phyloP scores from a whole-genome alignment of 2,888 invertebrate species.

The Cephus runcator region DNA sequence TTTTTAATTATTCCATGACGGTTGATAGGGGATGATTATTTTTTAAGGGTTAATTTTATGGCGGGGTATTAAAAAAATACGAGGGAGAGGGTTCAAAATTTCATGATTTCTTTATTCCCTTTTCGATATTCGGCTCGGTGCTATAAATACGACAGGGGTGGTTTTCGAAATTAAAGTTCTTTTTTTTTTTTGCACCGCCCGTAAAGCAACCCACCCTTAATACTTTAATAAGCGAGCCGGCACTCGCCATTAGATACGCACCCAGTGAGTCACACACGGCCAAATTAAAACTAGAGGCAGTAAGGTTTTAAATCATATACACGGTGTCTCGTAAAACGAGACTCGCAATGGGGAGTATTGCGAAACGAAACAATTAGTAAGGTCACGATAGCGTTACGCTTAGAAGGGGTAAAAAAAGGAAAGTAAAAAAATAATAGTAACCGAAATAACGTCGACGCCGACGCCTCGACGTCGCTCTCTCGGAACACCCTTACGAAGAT shows the following conservation, averaged over 20 bases:
- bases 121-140: not conserved
- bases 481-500: not conserved
- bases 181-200: not conserved
- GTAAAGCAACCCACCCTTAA: not conserved
- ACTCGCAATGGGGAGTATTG: not conserved
- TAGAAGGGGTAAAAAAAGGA: not conserved
- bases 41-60: not conserved
- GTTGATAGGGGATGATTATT: not conserved
- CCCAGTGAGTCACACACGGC: not conserved
- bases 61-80: not conserved
- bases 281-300: not conserved
- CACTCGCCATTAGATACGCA: not conserved
- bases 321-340: not conserved
- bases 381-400: not conserved
- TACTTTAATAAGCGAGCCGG: not conserved
- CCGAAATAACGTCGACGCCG: not conserved
- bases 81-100: not conserved
- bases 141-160: constrained; percentile 14
- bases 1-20: not conserved
- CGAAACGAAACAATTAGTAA: not conserved
- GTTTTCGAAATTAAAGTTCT: constrained; percentile 12
- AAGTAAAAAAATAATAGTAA: not conserved
- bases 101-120: not conserved
- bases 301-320: not conserved
- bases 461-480: not conserved